A percentile compares a stretch with the other conserved stretches of the same genome.
phyloP scores from a whole-genome alignment of 2,797 vertebrate genomes.

The Orestias chungarensis region DNA sequence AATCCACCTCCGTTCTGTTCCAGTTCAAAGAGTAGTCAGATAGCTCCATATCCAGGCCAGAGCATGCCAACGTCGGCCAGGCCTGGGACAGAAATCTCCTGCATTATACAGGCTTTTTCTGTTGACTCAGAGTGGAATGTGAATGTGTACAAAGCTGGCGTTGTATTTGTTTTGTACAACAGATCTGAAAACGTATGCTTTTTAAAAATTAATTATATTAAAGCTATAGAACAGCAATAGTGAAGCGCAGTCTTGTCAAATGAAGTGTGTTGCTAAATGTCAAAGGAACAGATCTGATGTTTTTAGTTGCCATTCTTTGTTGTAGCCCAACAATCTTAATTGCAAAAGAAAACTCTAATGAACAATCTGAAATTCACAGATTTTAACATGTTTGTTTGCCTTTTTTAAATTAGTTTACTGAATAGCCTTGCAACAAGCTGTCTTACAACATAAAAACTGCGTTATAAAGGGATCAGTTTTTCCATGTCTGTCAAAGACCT shows the following conservation, averaged over 20 bases:
- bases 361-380: no score
- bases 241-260: neutral
- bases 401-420: no score
- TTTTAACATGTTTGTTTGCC: no score
- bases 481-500: neutral
- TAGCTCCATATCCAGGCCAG: slow-evolving; percentile 57
- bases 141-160: slow-evolving; percentile 21
- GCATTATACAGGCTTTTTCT: slow-evolving; percentile 8
- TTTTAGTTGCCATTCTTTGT: neutral
- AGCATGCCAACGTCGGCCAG: slow-evolving; percentile 48
- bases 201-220: neutral
- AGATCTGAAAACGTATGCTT: neutral
- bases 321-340: neutral
- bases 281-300: neutral
- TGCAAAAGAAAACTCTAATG: neutral
- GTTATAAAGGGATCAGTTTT: neutral
- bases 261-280: neutral
- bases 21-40: slow-evolving; percentile 64
- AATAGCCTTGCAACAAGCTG: neutral
- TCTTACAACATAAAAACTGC: neutral
- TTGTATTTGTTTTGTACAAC: neutral
- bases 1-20: slow-evolving; percentile 72
- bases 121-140: slow-evolving; percentile 18
- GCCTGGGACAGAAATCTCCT: slow-evolving; percentile 29
- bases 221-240: neutral